phyloP scores from a whole-genome alignment of 2,797 vertebrate species.

The Etheostoma nigrum region DNA sequence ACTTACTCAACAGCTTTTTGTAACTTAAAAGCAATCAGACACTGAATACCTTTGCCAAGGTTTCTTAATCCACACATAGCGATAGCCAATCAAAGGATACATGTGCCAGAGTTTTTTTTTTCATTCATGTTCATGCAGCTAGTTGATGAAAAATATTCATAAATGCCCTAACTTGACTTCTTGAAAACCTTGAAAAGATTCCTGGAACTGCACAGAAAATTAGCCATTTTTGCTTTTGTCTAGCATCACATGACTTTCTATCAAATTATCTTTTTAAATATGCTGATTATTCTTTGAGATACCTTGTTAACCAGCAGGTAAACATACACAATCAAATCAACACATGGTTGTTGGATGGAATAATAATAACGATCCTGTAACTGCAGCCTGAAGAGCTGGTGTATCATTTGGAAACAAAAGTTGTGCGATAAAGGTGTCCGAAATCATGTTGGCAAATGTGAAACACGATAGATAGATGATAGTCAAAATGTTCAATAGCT shows the following conservation, averaged over 20 bases:
- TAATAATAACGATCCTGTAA: neutral
- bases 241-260: neutral
- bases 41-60: neutral
- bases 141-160: neutral
- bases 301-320: neutral
- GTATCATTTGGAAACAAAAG: neutral
- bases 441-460: neutral
- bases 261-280: neutral
- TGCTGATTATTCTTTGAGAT: neutral
- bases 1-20: neutral
- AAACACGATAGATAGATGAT: neutral
- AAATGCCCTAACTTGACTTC: no score
- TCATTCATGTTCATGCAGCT: neutral
- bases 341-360: neutral
- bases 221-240: neutral
- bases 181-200: neutral
- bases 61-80: neutral
- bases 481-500: no score
- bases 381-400: neutral
- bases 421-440: neutral
- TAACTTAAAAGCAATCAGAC: slow-evolving; percentile 2
- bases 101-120: neutral
- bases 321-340: neutral
- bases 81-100: neutral
- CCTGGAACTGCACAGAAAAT: neutral